Evolutionary conservation across 2,113 vertebrate species (phyloP).

Genomic region (Felis chaus): DNA sequence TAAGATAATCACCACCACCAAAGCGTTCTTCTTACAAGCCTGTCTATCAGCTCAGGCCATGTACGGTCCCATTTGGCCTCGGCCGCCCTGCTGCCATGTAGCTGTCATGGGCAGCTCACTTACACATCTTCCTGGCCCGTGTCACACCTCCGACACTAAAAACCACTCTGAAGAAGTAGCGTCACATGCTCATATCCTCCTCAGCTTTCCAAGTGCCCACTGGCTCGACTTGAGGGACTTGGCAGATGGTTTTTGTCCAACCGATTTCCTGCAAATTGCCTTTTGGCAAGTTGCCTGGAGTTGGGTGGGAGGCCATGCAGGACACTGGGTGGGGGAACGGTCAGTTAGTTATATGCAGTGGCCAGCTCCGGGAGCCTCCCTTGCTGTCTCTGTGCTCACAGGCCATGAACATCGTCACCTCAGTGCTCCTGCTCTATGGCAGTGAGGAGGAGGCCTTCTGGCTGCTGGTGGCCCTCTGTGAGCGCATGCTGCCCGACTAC

Average conservation of each 20-base stretch:
- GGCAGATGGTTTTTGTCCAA: background rate
- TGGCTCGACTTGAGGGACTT: background rate
- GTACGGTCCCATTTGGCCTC: rapidly evolving
- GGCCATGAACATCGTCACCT: slow-evolving; percentile 99
- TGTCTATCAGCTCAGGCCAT: background rate
- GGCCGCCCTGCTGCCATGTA: background rate
- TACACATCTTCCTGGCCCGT: rapidly evolving
- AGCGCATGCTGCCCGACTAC: slow-evolving; percentile 97
- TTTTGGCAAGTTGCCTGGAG: background rate
- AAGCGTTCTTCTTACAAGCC: background rate
- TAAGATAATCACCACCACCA: background rate
- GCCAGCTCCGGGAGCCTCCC: background rate
- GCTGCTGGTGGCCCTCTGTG: slow-evolving; percentile 96
- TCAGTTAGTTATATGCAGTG: background rate
- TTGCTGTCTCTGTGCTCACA: slow-evolving; percentile 62
- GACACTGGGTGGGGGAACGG: background rate
- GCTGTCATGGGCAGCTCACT: too few species aligned
- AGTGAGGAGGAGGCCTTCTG: slow-evolving; percentile 98
- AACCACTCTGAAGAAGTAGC: background rate
- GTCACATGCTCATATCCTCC: background rate
- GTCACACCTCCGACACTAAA: background rate
- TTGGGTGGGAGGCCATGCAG: background rate
- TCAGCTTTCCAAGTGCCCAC: background rate
- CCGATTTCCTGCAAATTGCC: background rate
- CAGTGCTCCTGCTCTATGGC: slow-evolving; percentile 95